Base-by-base conservation (phyloP, 2,888 invertebrate species). In the Chloromyia formosa region DNA sequence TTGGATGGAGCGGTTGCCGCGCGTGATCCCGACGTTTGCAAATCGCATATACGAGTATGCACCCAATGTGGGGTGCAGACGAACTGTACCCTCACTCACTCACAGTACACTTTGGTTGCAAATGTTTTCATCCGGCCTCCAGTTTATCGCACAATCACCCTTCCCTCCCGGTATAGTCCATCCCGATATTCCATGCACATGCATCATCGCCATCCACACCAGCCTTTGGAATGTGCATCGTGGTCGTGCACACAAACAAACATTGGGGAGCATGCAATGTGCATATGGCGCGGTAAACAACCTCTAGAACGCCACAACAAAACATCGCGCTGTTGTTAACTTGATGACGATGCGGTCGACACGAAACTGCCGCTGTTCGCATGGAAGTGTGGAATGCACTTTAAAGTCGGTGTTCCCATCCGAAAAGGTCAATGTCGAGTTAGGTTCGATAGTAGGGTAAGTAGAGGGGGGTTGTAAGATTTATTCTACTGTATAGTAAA, bases 281-380 rank as follows among this genome's bases (percentile, higher is more conserved):
- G 71, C 71, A 71, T 71, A 58, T 40, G 56, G 56, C 71, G 49
- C 42, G 71, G 71, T 71, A 71, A 71, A 71, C 71, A 71, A 71
- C 71, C 66, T 71, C 35, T 71, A 56, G 58, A 53, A 71, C 71
- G 71, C 71, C 71, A 71, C 71, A 71, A 71, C 71, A 71, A 71
- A 56, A 56, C 42, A 71, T 45, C 56, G 10, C 22, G 20, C 5
- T 4, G 53, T 4, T 16, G 53, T 16, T 62, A 42, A 62, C 2
- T 35, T 35, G 27, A 35, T 35, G 27, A 7, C 27, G 7, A 35
- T 7, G 27, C 27, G 27, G 27, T 35, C 27, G 7, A 35, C 27
- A 35, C 27, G 3, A 35, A 2, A 35, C 27, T 7, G 7, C 27
- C 7, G 27, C 27, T 35, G 27, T 2, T 35, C 2, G 27, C 27